Evolutionary conservation across 2,888 invertebrate genomes (phyloP).

Genomic region (Gerris lacustris): DNA sequence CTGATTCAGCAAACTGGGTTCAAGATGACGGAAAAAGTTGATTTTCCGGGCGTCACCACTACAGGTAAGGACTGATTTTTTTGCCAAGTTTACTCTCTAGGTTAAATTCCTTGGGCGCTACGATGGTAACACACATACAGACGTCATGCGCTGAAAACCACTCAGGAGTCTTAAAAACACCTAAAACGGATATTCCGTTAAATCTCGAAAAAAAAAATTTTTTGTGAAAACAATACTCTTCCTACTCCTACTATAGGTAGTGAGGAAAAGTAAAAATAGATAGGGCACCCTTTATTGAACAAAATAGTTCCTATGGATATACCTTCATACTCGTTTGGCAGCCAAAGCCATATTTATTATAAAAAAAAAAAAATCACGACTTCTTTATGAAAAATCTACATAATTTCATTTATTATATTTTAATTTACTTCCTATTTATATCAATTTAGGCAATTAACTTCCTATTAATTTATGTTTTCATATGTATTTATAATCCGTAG

Average conservation of each 20-base stretch:
- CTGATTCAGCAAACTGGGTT: no score
- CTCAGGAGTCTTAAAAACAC: not conserved
- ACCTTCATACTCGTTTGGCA: no score
- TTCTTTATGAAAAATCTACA: no score
- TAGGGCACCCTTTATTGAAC: no score
- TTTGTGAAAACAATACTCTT: not conserved
- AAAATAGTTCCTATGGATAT: no score
- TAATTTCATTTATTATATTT: no score
- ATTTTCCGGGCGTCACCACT: not conserved
- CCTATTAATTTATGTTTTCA: no score
- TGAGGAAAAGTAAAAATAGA: constrained; percentile 1
- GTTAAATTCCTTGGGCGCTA: not conserved
- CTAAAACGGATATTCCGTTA: not conserved
- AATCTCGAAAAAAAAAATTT: not conserved
- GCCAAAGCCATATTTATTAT: no score
- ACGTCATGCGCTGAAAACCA: not conserved
- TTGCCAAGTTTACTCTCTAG: not conserved
- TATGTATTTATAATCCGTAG: no score
- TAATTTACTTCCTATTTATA: no score
- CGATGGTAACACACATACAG: not conserved
- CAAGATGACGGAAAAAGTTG: not conserved
- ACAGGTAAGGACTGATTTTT: not conserved
- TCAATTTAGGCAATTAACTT: no score
- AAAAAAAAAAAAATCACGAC: no score
- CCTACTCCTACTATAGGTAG: not conserved